phyloP scores from a whole-genome alignment of 2,888 invertebrate genomes.

The Drosophila kambysellisi region DNA sequence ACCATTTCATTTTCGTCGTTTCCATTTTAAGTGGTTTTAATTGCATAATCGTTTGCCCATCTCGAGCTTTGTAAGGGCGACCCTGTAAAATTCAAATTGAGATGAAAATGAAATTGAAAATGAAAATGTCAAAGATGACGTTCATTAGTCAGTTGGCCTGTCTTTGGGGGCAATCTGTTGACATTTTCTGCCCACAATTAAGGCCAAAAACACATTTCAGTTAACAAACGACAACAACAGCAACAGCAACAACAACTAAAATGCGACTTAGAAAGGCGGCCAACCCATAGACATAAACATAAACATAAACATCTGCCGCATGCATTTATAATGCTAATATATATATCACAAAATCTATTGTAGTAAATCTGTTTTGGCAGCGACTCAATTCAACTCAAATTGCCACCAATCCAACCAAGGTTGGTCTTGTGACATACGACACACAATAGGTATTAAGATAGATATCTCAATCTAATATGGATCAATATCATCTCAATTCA shows the following conservation, averaged over 20 bases:
- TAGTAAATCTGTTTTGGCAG: conserved; percentile 32
- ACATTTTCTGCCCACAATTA: conserved; percentile 45
- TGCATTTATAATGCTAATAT: conserved; percentile 64
- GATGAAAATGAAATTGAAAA: conserved; percentile 37
- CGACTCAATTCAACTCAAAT: conserved; percentile 54
- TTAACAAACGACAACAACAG: conserved; percentile 2
- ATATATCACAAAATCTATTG: conserved; percentile 46
- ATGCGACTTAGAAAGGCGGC: conserved; percentile 52
- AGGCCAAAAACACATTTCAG: conserved; percentile 25
- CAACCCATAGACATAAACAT: conserved; percentile 19
- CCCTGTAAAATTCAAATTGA: conserved; percentile 20
- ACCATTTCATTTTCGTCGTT: conserved; percentile 36
- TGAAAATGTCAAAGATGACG: conserved; percentile 63
- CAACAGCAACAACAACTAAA: conserved; percentile 7
- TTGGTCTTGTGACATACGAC: conserved; percentile 24
- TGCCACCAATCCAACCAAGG: conserved; percentile 55
- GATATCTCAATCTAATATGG: background rate
- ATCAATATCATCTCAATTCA: background rate
- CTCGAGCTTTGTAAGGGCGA: conserved; percentile 6
- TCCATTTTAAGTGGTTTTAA: conserved; percentile 21
- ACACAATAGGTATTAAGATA: conserved; percentile 8
- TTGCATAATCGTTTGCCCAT: conserved; percentile 36
- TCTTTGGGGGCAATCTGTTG: conserved; percentile 30
- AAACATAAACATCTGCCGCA: conserved; percentile 9
- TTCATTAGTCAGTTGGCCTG: conserved; percentile 31